Evolutionary conservation across 1,140 invertebrate species (phyloP).

Genomic region (Heliconius nattereri): DNA sequence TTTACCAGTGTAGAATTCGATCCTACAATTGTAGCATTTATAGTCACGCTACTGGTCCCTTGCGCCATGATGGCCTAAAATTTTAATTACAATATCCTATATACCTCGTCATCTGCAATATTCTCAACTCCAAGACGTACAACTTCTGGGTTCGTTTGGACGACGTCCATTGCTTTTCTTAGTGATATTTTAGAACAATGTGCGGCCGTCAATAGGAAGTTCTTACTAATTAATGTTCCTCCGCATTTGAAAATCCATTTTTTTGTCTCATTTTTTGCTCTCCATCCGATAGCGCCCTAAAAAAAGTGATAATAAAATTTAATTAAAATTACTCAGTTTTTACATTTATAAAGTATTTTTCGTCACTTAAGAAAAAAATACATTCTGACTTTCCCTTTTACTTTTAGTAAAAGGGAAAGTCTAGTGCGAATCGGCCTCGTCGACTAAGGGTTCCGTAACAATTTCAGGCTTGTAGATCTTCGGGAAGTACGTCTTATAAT

Average conservation of each 20-base stretch:
- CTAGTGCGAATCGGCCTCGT: too few species aligned
- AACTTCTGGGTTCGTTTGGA: conserved; percentile 35
- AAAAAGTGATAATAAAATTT: not conserved
- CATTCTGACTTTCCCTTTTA: too few species aligned
- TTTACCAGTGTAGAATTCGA: too few species aligned
- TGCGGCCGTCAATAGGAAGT: conserved; percentile 38
- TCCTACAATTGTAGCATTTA: too few species aligned
- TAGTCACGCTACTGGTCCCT: too few species aligned
- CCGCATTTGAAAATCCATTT: conserved; percentile 42
- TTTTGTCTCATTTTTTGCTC: conserved; percentile 15
- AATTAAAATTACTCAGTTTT: too few species aligned
- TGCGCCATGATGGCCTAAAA: too few species aligned
- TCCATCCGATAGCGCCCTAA: conserved; percentile 41
- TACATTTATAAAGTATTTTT: too few species aligned
- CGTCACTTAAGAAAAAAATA: too few species aligned
- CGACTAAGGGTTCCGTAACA: too few species aligned
- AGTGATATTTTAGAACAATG: conserved; percentile 39
- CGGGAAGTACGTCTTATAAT: not conserved
- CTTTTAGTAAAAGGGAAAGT: too few species aligned
- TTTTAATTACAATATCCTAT: not conserved
- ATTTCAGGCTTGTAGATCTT: too few species aligned
- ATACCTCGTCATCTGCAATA: conserved; percentile 26
- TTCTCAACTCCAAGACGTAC: conserved; percentile 44
- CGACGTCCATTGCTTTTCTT: conserved; percentile 16
- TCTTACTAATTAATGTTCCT: conserved; percentile 32